Evolutionary conservation across 2,113 vertebrate species (phyloP).

Genomic region (Scortum barcoo): DNA sequence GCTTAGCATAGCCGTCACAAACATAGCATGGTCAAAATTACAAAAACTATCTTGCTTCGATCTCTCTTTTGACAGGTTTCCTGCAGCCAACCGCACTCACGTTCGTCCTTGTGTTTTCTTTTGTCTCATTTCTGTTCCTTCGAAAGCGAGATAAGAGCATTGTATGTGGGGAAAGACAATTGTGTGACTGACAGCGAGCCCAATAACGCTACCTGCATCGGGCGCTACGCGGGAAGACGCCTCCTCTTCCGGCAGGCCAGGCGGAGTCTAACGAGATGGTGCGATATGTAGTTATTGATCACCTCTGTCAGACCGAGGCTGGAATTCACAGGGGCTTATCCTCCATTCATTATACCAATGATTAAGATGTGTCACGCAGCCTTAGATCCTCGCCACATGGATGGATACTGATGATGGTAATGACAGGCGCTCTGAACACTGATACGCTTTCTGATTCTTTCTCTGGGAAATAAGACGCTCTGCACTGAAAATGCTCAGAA

Average conservation of each 20-base stretch:
- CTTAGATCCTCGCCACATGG: slow-evolving; percentile 36
- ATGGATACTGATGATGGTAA: slow-evolving; percentile 52
- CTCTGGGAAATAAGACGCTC: slow-evolving; percentile 33
- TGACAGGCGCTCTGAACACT: slow-evolving; percentile 39
- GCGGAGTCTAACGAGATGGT: slow-evolving; percentile 45
- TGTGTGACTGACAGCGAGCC: slow-evolving; percentile 8
- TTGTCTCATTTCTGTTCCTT: slow-evolving; percentile 18
- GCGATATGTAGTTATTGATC: slow-evolving; percentile 73
- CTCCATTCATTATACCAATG: slow-evolving; percentile 65
- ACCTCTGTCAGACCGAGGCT: slow-evolving; percentile 66
- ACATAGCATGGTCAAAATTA: neutral
- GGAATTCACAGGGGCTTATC: slow-evolving; percentile 56
- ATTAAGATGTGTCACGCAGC: slow-evolving; percentile 64
- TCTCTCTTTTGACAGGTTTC: neutral
- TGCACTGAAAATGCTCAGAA: slow-evolving; percentile 19
- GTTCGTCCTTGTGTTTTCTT: neutral
- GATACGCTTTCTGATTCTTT: slow-evolving; percentile 10
- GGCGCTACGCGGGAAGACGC: slow-evolving; percentile 7
- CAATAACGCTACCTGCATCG: slow-evolving; percentile 18
- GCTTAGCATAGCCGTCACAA: neutral
- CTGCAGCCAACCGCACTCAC: neutral
- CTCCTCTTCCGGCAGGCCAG: slow-evolving; percentile 17
- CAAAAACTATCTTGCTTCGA: neutral
- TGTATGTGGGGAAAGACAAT: neutral
- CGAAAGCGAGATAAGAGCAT: slow-evolving; percentile 12